phyloP scores from a whole-genome alignment of 2,113 vertebrate species.

The Noturus placidus region DNA sequence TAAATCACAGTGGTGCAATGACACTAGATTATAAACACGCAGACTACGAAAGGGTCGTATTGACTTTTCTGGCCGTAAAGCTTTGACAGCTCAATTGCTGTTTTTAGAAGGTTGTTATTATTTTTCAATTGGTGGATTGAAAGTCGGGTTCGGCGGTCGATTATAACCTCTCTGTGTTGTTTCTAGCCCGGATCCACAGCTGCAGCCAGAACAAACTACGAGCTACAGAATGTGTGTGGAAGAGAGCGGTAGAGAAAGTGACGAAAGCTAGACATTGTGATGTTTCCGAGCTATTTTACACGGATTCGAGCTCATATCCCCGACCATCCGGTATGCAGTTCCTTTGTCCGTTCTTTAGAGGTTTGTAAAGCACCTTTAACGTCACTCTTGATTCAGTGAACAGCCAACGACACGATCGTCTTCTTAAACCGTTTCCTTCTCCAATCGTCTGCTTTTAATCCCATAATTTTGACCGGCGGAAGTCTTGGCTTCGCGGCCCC shows the following conservation, averaged over 20 bases:
- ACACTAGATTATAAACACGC: constrained; percentile 25
- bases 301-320: neutral
- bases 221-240: neutral
- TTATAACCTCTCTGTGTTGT: constrained; percentile 66
- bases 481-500: constrained; percentile 17
- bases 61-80: constrained; percentile 69
- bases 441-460: constrained; percentile 28
- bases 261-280: neutral
- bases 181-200: constrained; percentile 68
- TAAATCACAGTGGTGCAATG: neutral
- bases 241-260: neutral
- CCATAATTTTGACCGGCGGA: constrained; percentile 19
- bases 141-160: constrained; percentile 62
- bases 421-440: neutral
- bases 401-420: neutral
- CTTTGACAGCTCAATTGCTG: constrained; percentile 75
- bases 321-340: neutral
- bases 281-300: neutral
- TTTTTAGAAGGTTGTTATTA: constrained; percentile 75
- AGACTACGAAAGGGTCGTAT: constrained; percentile 60
- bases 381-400: neutral
- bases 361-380: neutral
- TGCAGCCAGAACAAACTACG: constrained; percentile 49
- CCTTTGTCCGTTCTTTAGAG: neutral
- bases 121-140: constrained; percentile 75